phyloP scores from a whole-genome alignment of 2,113 vertebrate genomes.

The Salvator merianae region DNA sequence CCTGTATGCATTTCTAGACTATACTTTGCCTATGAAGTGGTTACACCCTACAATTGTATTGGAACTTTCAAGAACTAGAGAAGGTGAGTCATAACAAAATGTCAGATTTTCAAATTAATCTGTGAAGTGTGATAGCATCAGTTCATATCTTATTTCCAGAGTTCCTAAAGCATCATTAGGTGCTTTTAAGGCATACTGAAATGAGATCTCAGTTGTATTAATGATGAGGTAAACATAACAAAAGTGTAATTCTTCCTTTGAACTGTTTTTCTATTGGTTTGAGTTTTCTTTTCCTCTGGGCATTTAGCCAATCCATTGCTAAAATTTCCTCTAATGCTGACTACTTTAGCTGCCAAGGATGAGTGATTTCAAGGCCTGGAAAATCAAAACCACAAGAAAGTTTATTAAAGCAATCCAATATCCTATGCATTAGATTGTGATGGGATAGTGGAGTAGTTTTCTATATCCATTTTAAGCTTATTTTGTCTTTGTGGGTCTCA shows the following conservation, averaged over 20 bases:
- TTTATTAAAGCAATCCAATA: constrained; percentile 44
- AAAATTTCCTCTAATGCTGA: constrained; percentile 43
- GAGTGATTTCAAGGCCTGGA: constrained; percentile 39
- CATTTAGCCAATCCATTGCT: constrained; percentile 40
- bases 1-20: too few species aligned
- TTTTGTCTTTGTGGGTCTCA: background rate
- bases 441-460: constrained; percentile 11
- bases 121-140: background rate
- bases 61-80: background rate
- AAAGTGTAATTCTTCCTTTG: background rate
- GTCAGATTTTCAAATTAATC: background rate
- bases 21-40: too few species aligned
- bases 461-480: background rate
- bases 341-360: constrained; percentile 41
- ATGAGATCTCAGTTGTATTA: background rate
- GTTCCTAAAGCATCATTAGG: background rate
- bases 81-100: background rate
- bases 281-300: constrained; percentile 6
- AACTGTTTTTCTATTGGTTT: background rate
- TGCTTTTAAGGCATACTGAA: background rate
- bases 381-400: constrained; percentile 47
- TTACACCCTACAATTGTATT: too few species aligned
- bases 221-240: background rate
- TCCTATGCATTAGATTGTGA: constrained; percentile 7
- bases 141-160: too few species aligned